These are phyloP conservation scores for Staurois parvus DNA, from an alignment of 2,797 vertebrate genomes.

Conservation along the genomic window DNA sequence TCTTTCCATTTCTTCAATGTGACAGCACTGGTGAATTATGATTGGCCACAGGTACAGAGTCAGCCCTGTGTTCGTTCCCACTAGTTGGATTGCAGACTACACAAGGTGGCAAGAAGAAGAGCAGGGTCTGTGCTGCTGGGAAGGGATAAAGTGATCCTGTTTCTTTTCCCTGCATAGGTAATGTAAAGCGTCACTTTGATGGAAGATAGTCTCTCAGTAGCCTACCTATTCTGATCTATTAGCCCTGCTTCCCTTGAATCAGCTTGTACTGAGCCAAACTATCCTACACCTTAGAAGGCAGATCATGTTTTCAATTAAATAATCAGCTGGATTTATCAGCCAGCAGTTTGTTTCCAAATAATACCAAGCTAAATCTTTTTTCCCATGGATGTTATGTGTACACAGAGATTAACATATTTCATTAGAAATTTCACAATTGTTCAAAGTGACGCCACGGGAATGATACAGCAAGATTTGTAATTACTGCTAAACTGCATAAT, in stretches of 20 bases:
- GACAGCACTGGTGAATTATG: too few relatives aligned
- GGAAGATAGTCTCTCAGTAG: background rate
- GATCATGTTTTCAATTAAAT: constrained; percentile 4
- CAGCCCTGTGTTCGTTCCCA: too few relatives aligned
- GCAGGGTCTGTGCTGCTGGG: too few relatives aligned
- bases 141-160: too few relatives aligned
- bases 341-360: constrained; percentile 20
- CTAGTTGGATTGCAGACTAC: too few relatives aligned
- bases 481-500: constrained; percentile 35
- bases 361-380: constrained; percentile 16
- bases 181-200: background rate
- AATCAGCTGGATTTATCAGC: constrained; percentile 6
- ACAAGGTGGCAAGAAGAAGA: too few relatives aligned
- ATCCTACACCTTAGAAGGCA: background rate
- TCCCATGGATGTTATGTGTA: constrained; percentile 15
- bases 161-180: background rate
- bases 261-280: background rate
- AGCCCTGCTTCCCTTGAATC: background rate
- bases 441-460: constrained; percentile 38
- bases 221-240: background rate
- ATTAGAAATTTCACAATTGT: constrained; percentile 18
- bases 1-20: too few relatives aligned
- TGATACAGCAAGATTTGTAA: constrained; percentile 29
- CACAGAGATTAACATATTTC: constrained; percentile 21
- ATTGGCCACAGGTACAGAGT: too few relatives aligned